phyloP scores from a whole-genome alignment of 2,888 invertebrate species.

The Tetranychus truncatus region DNA sequence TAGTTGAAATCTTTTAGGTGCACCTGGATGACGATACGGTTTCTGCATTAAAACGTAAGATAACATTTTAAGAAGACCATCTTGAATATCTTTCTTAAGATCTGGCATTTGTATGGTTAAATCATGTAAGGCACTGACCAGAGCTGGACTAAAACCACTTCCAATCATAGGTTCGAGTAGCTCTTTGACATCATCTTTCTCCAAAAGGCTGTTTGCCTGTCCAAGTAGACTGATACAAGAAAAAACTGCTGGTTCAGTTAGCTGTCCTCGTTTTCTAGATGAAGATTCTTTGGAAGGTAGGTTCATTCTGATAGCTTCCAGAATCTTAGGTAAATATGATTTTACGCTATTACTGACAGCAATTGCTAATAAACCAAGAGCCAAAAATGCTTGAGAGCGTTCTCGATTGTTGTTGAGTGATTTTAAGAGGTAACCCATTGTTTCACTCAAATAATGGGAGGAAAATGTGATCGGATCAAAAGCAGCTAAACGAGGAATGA shows the following conservation, averaged over 20 bases:
- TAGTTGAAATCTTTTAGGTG: constrained; percentile 26
- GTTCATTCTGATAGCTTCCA: constrained; percentile 58
- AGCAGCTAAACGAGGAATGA: constrained; percentile 80
- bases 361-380: constrained; percentile 72
- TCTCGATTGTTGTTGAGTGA: constrained; percentile 66
- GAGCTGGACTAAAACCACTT: constrained; percentile 71
- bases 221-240: constrained; percentile 78
- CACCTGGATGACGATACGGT: constrained; percentile 59
- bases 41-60: constrained; percentile 76
- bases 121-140: constrained; percentile 77
- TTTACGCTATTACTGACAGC: constrained; percentile 66
- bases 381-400: constrained; percentile 65
- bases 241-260: constrained; percentile 72
- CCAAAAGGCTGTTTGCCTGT: constrained; percentile 60
- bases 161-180: constrained; percentile 78
- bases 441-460: constrained; percentile 49
- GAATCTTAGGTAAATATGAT: constrained; percentile 58
- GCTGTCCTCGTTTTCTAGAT: constrained; percentile 7
- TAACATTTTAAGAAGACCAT: constrained; percentile 74
- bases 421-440: constrained; percentile 56
- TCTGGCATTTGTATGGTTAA: constrained; percentile 68
- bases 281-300: constrained; percentile 50
- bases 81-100: constrained; percentile 71
- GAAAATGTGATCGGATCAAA: constrained; percentile 67
- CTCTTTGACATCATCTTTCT: constrained; percentile 53